Evolutionary conservation across 2,797 vertebrate species (phyloP).

Genomic region (Hipposideros larvatus): DNA sequence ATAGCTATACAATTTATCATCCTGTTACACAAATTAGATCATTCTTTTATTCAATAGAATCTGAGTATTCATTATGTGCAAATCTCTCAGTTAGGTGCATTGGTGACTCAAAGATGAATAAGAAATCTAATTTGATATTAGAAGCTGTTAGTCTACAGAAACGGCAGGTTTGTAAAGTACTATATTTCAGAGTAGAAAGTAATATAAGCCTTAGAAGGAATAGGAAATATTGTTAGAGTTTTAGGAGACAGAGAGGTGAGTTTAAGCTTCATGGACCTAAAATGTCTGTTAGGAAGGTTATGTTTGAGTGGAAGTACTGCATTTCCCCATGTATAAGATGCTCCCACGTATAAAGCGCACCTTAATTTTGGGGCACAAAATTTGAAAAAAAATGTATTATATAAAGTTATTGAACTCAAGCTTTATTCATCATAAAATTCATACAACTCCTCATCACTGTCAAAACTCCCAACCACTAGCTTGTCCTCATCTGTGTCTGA

Average conservation of each 20-base stretch:
- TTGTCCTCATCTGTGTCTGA: too few species aligned
- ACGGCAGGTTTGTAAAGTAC: background rate
- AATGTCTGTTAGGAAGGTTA: background rate
- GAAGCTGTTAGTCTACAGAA: constrained; percentile 1
- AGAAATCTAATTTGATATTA: constrained; percentile 10
- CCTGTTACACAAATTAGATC: constrained; percentile 25
- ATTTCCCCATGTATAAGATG: too few species aligned
- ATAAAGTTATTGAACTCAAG: too few species aligned
- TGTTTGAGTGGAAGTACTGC: background rate
- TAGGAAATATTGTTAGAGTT: background rate
- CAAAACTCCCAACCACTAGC: too few species aligned
- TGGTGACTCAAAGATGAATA: constrained; percentile 5
- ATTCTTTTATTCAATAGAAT: constrained; percentile 40
- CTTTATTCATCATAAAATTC: too few species aligned
- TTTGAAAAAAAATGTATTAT: too few species aligned
- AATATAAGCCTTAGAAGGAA: background rate
- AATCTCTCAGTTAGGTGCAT: background rate
- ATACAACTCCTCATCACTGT: too few species aligned
- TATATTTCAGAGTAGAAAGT: background rate
- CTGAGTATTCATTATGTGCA: constrained; percentile 8
- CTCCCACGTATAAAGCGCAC: too few species aligned
- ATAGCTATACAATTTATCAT: background rate
- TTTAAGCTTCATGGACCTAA: background rate
- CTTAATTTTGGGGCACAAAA: too few species aligned
- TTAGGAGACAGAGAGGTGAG: background rate